Conservation (phyloP, 2,797 vertebrate genomes). For the Urophycis tenuis region DNA sequence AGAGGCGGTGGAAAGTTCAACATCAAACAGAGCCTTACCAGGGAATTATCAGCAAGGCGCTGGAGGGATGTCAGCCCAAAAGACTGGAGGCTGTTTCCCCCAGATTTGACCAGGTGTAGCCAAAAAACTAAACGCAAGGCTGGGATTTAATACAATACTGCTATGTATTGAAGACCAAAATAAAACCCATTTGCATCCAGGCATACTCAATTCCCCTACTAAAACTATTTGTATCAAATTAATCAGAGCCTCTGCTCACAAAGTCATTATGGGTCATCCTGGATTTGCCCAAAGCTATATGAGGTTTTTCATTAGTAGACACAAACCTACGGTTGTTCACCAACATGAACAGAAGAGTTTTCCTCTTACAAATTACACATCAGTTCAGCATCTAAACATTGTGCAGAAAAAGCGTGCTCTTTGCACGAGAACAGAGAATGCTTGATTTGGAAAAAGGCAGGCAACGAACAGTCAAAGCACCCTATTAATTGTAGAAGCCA, state of each 20-base stretch:
- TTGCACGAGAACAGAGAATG: not conserved
- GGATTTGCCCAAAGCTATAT: not conserved
- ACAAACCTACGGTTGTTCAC: not conserved
- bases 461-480: not conserved
- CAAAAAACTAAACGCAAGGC: not conserved
- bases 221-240: constrained; percentile 2
- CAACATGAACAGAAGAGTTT: not conserved
- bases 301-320: not conserved
- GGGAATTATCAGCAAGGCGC: constrained; percentile 17
- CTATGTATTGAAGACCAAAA: not conserved
- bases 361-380: not conserved
- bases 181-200: not conserved
- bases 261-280: not conserved
- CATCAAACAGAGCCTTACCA: constrained; percentile 41
- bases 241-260: not conserved
- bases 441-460: not conserved
- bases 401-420: not conserved
- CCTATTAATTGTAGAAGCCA: not conserved
- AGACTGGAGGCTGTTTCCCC: not conserved
- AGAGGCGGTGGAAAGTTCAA: constrained; percentile 51
- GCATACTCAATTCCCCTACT: not conserved
- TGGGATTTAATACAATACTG: not conserved
- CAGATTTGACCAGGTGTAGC: constrained; percentile 8
- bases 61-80: constrained; percentile 13
- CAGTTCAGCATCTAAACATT: not conserved